Base-by-base conservation (phyloP, 2,113 vertebrate genomes). In the Boleophthalmus pectinirostris region DNA sequence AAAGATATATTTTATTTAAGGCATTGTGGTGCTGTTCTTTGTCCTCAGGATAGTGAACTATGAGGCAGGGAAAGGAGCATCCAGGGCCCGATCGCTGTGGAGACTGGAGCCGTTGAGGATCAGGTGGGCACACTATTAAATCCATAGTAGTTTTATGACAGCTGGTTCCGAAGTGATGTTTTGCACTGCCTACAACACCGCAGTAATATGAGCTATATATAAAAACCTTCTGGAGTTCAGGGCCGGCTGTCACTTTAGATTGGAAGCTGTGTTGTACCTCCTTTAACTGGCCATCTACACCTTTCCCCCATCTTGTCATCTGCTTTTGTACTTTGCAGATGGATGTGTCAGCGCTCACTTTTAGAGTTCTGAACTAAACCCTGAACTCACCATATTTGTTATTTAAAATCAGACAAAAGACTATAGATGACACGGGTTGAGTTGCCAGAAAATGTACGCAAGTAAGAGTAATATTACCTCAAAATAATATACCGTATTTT, bases 81-180 rank as follows among this genome's bases (percentile, higher is more conserved):
- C 92, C 12, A 92, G 81, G 84, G 96, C 97, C 73, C 94, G 97
- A 66, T 98, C 97, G 4, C 88, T 99, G 61, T 98, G 97, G 97
- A 95, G 96, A 93, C 85, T 98, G 88, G 97, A 98, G 88, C 96
- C 96, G 63, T 95, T 98, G 83, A 93, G 96, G 85, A 97, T 99
- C 93, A 98, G 97, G 97, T 99, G 92, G 77, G 45, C 16, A 45
- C 21, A 79, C 33, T 54, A 54, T n/a, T 54, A 21, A 54, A 54
- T 21, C 51, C 51, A 11, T 9, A 23, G 56, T 1, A 25, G 14
- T 49, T 45, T 69, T 56, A 20, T 71, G 35, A 45, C 0, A 72
- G 66, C 21, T 63, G 16, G 43, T 70, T 14, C 21, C 51, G 4
- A 76, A 47, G 21, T n/a, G 23, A 13, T 24, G 51, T 69, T 67